Evolutionary conservation across 2,888 invertebrate species (phyloP).

Genomic region (Ormyrus pomaceus): DNA sequence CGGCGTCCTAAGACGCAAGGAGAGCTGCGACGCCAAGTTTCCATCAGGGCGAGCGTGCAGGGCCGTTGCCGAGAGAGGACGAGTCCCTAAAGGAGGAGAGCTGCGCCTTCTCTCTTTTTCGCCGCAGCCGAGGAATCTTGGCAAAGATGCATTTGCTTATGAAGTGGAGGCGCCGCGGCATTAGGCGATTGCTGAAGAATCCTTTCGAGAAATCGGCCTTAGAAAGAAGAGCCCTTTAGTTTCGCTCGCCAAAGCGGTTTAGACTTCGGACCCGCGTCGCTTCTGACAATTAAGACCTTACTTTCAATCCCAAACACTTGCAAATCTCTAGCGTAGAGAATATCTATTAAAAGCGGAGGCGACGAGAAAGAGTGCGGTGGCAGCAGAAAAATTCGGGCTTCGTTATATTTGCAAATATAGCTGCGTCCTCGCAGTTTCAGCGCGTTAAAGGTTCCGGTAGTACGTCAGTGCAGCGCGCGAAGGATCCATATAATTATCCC

Average conservation of each 20-base stretch:
- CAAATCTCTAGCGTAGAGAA: too few species aligned
- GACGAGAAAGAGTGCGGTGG: too few species aligned
- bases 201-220: not conserved
- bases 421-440: not conserved
- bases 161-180: not conserved
- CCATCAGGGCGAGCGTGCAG: slow-evolving; percentile 12
- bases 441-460: slow-evolving; percentile 37
- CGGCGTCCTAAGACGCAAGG: slow-evolving; percentile 10
- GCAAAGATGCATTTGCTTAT: not conserved
- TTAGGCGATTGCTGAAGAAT: slow-evolving; percentile 39
- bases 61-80: not conserved
- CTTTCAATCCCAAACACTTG: too few species aligned
- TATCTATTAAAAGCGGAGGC: too few species aligned
- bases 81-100: not conserved
- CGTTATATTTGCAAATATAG: too few species aligned
- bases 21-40: not conserved
- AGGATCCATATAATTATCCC: slow-evolving; percentile 52
- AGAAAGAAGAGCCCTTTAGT: too few species aligned
- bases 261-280: too few species aligned
- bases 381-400: too few species aligned
- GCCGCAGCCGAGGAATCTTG: not conserved
- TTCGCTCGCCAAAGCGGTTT: too few species aligned
- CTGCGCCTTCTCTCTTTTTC: not conserved
- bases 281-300: too few species aligned
- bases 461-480: slow-evolving; percentile 27